A percentile compares a stretch with the other conserved stretches of the same genome.
Conservation (phyloP, 92 coral and sea anemone species). For the Umimayanthus kanabou region DNA sequence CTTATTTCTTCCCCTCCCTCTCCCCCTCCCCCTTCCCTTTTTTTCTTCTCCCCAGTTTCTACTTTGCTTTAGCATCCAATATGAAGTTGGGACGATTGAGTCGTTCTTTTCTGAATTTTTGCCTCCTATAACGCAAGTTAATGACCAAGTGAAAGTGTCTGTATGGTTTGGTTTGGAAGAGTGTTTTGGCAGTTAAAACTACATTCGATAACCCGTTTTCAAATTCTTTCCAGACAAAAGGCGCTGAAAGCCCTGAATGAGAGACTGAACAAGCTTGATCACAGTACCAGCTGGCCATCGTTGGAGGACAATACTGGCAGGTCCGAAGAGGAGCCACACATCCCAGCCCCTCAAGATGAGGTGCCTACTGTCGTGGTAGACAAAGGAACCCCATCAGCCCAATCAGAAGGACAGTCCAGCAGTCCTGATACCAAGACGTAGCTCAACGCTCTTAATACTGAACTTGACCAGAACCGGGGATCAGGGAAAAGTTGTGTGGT, state of each 20-base stretch:
- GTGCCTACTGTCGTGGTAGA: constrained; percentile 69
- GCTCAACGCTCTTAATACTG: background rate
- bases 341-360: constrained; percentile 69
- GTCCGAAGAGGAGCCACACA: constrained; percentile 48
- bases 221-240: constrained; percentile 72
- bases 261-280: constrained; percentile 92
- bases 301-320: constrained; percentile 80
- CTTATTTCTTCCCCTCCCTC: too few species aligned
- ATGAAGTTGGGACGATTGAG: too few species aligned
- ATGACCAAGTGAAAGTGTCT: background rate
- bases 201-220: background rate
- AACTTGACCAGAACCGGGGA: background rate
- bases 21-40: too few species aligned
- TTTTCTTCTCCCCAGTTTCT: too few species aligned
- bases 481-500: background rate
- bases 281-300: constrained; percentile 91
- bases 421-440: constrained; percentile 65
- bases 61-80: too few species aligned
- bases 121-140: too few species aligned
- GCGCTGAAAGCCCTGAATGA: constrained; percentile 96
- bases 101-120: too few species aligned
- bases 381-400: constrained; percentile 51
- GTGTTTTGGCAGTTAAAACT: too few species aligned
- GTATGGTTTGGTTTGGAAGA: background rate
- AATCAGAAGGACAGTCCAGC: constrained; percentile 60